phyloP scores from a whole-genome alignment of 2,888 invertebrate species.

The Yponomeuta sedellus region DNA sequence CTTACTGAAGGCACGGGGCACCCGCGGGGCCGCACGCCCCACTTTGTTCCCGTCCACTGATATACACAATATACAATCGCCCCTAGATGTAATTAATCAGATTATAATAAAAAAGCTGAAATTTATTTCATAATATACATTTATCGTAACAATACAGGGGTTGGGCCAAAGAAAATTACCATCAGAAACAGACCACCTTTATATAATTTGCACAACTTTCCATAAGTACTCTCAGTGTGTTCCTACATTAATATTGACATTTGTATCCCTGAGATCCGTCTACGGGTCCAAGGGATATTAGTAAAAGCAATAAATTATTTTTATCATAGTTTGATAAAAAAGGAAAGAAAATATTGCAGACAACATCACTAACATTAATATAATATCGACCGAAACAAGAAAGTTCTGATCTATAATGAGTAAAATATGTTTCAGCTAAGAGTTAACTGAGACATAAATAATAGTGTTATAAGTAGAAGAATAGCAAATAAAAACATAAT shows the following conservation, averaged over 20 bases:
- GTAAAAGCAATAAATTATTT: slow-evolving; percentile 45
- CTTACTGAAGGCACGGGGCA: slow-evolving; percentile 7
- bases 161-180: slow-evolving; percentile 31
- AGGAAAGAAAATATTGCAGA: slow-evolving; percentile 44
- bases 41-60: slow-evolving; percentile 44
- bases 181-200: slow-evolving; percentile 35
- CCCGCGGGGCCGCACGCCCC: slow-evolving; percentile 41
- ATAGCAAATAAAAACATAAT: slow-evolving; percentile 37
- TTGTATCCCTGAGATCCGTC: not conserved
- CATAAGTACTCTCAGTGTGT: slow-evolving; percentile 58
- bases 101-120: slow-evolving; percentile 69
- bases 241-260: slow-evolving; percentile 35
- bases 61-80: slow-evolving; percentile 62
- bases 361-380: slow-evolving; percentile 41
- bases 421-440: slow-evolving; percentile 38
- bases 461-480: slow-evolving; percentile 8
- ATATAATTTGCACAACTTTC: slow-evolving; percentile 40
- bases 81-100: slow-evolving; percentile 40
- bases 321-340: slow-evolving; percentile 43
- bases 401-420: slow-evolving; percentile 33
- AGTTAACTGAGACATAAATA: slow-evolving; percentile 30
- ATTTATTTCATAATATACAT: slow-evolving; percentile 69
- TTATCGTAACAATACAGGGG: slow-evolving; percentile 45
- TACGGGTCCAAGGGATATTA: not conserved
- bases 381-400: slow-evolving; percentile 36